Evolutionary conservation across 2,797 vertebrate genomes (phyloP), one percentile per base, ranked within the genome.

Genomic region (Cyclura pinguis): DNA sequence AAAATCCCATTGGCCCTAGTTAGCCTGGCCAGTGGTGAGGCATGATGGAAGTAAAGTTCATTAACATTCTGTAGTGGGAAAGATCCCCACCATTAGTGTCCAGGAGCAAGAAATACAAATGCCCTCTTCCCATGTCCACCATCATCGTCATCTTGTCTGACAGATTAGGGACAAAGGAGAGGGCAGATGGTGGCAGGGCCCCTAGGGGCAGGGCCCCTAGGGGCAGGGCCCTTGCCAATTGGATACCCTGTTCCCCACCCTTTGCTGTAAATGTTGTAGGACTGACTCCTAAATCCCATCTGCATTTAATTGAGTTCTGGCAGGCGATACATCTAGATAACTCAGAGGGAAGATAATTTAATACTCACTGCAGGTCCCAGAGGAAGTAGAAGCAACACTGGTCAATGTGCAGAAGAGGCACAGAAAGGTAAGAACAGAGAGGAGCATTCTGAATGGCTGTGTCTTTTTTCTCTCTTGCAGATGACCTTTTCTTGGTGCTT

Each of bases 281-380:
- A 4, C 1, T 27, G 42, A 3, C 57, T 50, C 76, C 20, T 27
- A 64, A 80, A 55, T 29, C 47, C 1, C 10, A 1, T 0, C 3
- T 9, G 64, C 5, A 47, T 27, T 12, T 0, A 8, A n/a, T 1
- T 0, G 7, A 38, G 20, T 0, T 50, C 18, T 35, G 38, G 6
- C 73, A 78, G 9, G 42, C 14, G 76, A 5, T 20, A 6, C 38
- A 85, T 24, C 20, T 64, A 59, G 32, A 64, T 83, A 38, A 52
- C 6, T 74, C 42, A 38, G 20, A 0, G 0, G 1, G 50, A 20
- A 13, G 62, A 64, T 1, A 13, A 20, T n/a, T 14, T 35, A 80
- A 0, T 83, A 62, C 96, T 95, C 91, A 96, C 95, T 4, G 1
- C 96, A 96, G 24, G 64, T 88, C 83, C 32, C 6, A 18, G 50